These are phyloP conservation scores for Pristionchus fissidentatus DNA, from an alignment of 2,888 invertebrate genomes.

Conservation along the genomic window DNA sequence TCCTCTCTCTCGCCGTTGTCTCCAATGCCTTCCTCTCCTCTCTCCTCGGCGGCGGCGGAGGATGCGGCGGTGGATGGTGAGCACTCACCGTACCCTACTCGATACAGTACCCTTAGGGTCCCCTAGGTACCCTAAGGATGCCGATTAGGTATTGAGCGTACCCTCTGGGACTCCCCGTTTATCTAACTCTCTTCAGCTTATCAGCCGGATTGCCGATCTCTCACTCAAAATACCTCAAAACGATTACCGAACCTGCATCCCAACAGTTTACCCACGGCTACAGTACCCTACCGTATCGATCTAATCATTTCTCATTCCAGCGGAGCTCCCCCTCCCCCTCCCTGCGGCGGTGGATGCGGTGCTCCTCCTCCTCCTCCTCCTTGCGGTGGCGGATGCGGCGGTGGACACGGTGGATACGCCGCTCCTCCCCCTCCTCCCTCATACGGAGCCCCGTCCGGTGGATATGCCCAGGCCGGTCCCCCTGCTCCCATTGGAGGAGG, in stretches of 20 bases:
- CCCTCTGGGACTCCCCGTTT: not conserved
- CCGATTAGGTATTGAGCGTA: too few relatives aligned
- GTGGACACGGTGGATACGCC: not conserved
- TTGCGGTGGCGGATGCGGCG: not conserved
- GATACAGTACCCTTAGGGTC: too few relatives aligned
- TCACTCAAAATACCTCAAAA: too few relatives aligned
- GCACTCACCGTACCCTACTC: not conserved
- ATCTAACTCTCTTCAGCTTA: not conserved
- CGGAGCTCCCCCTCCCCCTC: not conserved
- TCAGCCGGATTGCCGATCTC: not conserved
- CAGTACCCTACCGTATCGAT: too few relatives aligned
- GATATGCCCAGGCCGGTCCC: not conserved
- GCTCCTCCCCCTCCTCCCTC: not conserved
- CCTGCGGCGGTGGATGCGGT: not conserved
- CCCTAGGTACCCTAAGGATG: too few relatives aligned
- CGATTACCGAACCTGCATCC: too few relatives aligned
- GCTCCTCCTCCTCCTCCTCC: not conserved
- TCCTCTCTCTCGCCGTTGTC: slow-evolving; percentile 13
- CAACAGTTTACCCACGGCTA: too few relatives aligned
- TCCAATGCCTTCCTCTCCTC: slow-evolving; percentile 16
- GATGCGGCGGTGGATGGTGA: slow-evolving; percentile 41
- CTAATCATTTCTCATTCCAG: not conserved
- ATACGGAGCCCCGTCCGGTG: not conserved
- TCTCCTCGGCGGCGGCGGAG: slow-evolving; percentile 38
- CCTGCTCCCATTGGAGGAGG: not conserved